Base-by-base conservation (phyloP, 2,888 invertebrate species). In the Coleophora flavipennella region DNA sequence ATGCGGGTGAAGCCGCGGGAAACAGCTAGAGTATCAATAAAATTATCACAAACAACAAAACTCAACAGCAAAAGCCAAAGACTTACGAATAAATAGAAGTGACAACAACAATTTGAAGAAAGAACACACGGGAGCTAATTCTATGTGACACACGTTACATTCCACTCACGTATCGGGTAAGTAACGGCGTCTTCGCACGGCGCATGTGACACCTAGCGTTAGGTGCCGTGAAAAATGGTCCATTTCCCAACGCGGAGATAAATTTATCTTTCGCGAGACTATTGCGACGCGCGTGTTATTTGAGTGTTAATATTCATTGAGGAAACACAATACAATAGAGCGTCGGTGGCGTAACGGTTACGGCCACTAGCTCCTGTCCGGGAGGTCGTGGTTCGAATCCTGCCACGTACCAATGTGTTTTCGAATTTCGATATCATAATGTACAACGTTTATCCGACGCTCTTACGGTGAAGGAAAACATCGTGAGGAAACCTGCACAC, bases 181-280 rank as follows among this genome's bases (percentile, higher is more conserved):
- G 78, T 78, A 78, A 80, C 77, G 80, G 75, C 76, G 67, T 74
- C 80, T 76, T 75, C 69, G 75, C 67, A 61, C 54, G 58, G 65
- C 62, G 70, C 75, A 59, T 68, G 68, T 66, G 67, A 69, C 79
- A 79, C 78, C 77, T 69, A 78, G 69, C 75, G 79, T 77, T 80
- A 78, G 80, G 79, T 76, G 78, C 75, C 64, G 74, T 83, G 76
- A 76, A 76, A 78, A 84, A 83, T 84, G 81, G 78, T 67, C 77
- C 78, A 64, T 65, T 68, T 65, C 61, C 66, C 66, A 62, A 59
- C 69, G 63, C 67, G 66, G 60, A 67, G 81, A 80, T 81, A 76
- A 81, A 84, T 83, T 81, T 83, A 84, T 84, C 81, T 77, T 67
- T 20, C 67, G 56, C 65, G 71, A 64, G 67, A 67, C 67, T 71